Conservation (phyloP, 92 coral and sea anemone species). For the Bergia puertoricense region DNA sequence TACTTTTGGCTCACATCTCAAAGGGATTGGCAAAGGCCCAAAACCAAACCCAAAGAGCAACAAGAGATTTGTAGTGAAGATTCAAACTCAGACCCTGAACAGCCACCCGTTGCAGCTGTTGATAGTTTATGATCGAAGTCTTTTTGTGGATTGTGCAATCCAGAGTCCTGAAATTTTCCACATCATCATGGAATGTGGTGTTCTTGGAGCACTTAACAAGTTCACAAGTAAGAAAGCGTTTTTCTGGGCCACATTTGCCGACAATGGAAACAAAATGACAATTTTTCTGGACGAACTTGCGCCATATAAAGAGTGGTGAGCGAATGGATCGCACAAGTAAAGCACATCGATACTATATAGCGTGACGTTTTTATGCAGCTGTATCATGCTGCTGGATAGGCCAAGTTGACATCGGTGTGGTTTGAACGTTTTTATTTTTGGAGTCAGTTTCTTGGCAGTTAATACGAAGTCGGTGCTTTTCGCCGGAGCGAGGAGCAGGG, state of each 20-base stretch:
- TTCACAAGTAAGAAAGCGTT: slow-evolving; percentile 72
- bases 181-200: slow-evolving; percentile 79
- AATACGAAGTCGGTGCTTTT: too few relatives aligned
- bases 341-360: too few relatives aligned
- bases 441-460: too few relatives aligned
- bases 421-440: too few relatives aligned
- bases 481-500: too few relatives aligned
- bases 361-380: too few relatives aligned
- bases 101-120: slow-evolving; percentile 57
- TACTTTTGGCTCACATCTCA: slow-evolving; percentile 55
- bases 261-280: slow-evolving; percentile 49
- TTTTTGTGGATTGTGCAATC: slow-evolving; percentile 39
- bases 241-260: slow-evolving; percentile 60
- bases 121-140: slow-evolving; percentile 52
- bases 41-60: slow-evolving; percentile 55
- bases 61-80: slow-evolving; percentile 70
- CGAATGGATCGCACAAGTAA: neutral
- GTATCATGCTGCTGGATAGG: too few relatives aligned
- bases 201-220: slow-evolving; percentile 53
- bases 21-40: slow-evolving; percentile 63
- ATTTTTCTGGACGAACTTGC: slow-evolving; percentile 63
- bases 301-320: slow-evolving; percentile 72
- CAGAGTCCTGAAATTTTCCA: slow-evolving; percentile 71
- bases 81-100: slow-evolving; percentile 56
- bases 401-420: too few relatives aligned